Percentiles rank a stretch among this genome's conserved stretches.
phyloP scores from a whole-genome alignment of 2,888 invertebrate genomes.

The Synanthedon tipuliformis region DNA sequence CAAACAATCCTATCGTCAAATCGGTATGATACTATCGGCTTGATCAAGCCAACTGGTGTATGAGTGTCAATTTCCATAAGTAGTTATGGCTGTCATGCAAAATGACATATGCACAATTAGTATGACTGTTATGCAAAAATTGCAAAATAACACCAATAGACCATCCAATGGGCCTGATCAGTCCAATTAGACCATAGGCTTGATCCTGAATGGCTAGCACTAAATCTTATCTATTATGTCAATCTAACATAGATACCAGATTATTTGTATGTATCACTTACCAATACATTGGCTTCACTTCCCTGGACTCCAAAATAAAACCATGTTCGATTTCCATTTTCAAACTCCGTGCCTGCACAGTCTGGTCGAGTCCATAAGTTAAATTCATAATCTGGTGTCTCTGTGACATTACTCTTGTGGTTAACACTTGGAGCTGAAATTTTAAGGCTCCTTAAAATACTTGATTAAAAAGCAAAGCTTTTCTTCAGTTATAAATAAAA shows the following conservation, averaged over 20 bases:
- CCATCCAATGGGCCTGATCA: too few species aligned
- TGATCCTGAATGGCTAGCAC: too few species aligned
- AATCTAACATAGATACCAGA: too few species aligned
- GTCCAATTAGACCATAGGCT: too few species aligned
- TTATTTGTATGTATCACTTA: conserved; percentile 34
- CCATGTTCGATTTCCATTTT: conserved; percentile 93
- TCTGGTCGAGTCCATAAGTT: conserved; percentile 93
- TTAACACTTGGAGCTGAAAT: conserved; percentile 42
- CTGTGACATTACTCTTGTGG: conserved; percentile 45
- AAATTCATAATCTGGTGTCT: conserved; percentile 81
- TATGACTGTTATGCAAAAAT: too few species aligned
- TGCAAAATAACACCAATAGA: too few species aligned
- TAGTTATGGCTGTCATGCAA: too few species aligned
- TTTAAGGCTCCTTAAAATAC: not conserved
- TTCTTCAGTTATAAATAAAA: not conserved
- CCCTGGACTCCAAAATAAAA: conserved; percentile 87
- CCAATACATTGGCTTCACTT: conserved; percentile 60
- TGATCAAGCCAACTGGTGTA: too few species aligned
- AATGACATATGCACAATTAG: too few species aligned
- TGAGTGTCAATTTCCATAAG: too few species aligned
- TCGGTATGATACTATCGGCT: too few species aligned
- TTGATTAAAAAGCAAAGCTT: not conserved
- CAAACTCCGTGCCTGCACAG: conserved; percentile 86
- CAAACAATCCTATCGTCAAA: too few species aligned
- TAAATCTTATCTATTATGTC: not conserved